Conservation (phyloP, 2,113 vertebrate genomes). For the Potamarius usumacintae region DNA sequence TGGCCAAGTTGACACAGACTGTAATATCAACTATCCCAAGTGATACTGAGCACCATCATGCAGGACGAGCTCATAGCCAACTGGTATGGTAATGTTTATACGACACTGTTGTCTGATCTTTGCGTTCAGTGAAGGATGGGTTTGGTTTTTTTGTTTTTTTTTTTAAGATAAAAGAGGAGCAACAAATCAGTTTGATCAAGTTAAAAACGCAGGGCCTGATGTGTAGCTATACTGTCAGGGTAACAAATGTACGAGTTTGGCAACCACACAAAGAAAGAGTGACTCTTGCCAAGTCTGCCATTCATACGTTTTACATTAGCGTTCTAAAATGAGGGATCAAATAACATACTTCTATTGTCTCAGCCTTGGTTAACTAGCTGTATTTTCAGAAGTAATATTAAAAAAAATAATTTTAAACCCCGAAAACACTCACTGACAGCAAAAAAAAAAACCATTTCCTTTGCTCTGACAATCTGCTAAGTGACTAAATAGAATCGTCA, state of each 20-base stretch:
- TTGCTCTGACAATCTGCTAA: background rate
- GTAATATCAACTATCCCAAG: slow-evolving; percentile 13
- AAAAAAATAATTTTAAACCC: slow-evolving; percentile 48
- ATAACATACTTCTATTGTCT: slow-evolving; percentile 67
- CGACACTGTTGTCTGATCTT: slow-evolving; percentile 19
- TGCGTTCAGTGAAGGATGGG: slow-evolving; percentile 6
- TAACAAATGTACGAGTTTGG: slow-evolving; percentile 45
- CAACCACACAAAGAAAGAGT: slow-evolving; percentile 55
- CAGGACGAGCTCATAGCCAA: background rate
- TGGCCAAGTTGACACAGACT: background rate
- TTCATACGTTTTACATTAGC: slow-evolving; percentile 54
- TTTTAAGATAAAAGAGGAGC: slow-evolving; percentile 19
- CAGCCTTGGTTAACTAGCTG: slow-evolving; percentile 35
- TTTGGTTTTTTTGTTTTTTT: slow-evolving; percentile 9
- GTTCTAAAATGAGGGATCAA: slow-evolving; percentile 57
- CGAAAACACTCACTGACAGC: slow-evolving; percentile 52
- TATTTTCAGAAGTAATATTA: slow-evolving; percentile 65
- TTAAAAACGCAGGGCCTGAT: background rate
- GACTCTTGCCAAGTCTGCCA: slow-evolving; percentile 56
- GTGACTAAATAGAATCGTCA: background rate
- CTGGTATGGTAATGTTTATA: background rate
- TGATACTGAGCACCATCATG: slow-evolving; percentile 4
- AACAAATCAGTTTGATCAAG: background rate
- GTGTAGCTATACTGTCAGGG: slow-evolving; percentile 9
- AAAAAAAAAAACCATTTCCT: background rate